Evolutionary conservation across 2,113 vertebrate species (phyloP).

Genomic region (Ramphastos sulfuratus): DNA sequence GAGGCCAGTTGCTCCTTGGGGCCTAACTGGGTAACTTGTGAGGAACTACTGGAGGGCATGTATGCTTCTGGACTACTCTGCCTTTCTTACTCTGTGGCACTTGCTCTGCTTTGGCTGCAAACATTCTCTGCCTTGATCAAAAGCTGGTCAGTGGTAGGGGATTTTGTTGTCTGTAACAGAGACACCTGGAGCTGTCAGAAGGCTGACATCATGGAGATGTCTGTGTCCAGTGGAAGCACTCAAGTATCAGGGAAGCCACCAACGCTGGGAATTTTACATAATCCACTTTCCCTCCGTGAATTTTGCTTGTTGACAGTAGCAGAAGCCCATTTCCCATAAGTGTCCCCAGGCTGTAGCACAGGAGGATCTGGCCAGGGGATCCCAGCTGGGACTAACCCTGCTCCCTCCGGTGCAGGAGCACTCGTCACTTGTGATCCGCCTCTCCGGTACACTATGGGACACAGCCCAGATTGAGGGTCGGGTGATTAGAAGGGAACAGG

Average conservation of each 20-base stretch:
- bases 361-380: neutral
- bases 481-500: neutral
- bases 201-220: fast-evolving
- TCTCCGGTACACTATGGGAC: fast-evolving
- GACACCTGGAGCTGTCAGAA: neutral
- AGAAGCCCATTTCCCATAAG: neutral
- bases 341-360: fast-evolving
- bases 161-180: neutral
- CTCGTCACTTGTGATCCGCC: fast-evolving
- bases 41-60: neutral
- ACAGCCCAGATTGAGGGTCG: fast-evolving
- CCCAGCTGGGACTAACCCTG: neutral
- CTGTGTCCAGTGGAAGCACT: neutral
- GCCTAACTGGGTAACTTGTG: neutral
- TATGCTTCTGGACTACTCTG: neutral
- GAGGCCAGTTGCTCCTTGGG: neutral
- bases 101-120: neutral
- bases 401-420: fast-evolving
- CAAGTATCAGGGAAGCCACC: neutral
- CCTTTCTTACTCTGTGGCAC: neutral
- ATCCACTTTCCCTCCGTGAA: neutral
- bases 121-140: neutral
- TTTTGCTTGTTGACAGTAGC: neutral
- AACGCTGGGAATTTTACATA: neutral
- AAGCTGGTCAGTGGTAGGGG: neutral